A percentile compares a stretch with the other conserved stretches of the same genome.
These are phyloP conservation scores for Aplochiton taeniatus DNA, from an alignment of 2,797 vertebrate genomes.

Conservation along the genomic window DNA sequence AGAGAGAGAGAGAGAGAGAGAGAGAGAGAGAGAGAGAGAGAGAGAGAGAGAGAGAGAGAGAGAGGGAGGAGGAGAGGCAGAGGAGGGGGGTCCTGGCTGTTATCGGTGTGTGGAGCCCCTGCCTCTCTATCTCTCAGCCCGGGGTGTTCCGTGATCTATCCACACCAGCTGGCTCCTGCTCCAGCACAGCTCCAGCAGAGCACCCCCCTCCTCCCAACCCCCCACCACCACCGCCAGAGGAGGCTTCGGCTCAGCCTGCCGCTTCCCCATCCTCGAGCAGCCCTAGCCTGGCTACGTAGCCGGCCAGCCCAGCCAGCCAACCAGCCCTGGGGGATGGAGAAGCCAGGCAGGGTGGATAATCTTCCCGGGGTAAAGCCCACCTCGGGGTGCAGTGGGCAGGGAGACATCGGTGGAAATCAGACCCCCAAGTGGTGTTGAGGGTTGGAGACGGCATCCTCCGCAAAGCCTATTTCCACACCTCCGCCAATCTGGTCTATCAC, in stretches of 20 bases:
- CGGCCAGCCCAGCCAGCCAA: conserved; percentile 34
- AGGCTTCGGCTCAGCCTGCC: conserved; percentile 30
- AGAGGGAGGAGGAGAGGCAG: conserved; percentile 12
- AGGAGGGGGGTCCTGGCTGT: conserved; percentile 34
- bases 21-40: no score
- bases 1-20: no score
- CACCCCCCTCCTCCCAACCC: conserved; percentile 36
- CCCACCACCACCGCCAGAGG: background rate
- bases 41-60: conserved; percentile 16
- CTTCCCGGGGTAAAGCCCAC: conserved; percentile 66
- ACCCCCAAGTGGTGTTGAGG: conserved; percentile 49
- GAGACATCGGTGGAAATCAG: conserved; percentile 18
- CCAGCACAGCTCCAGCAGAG: conserved; percentile 36
- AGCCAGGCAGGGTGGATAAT: conserved; percentile 57
- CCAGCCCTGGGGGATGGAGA: conserved; percentile 32
- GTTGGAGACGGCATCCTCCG: conserved; percentile 49
- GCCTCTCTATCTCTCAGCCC: conserved; percentile 40
- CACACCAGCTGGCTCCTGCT: conserved; percentile 57
- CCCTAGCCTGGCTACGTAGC: background rate
- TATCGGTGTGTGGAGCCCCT: background rate
- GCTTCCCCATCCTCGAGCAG: conserved; percentile 17
- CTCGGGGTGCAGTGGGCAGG: conserved; percentile 59
- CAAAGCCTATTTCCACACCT: conserved; percentile 63
- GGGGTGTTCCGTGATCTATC: conserved; percentile 60
- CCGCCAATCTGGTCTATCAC: conserved; percentile 13